A percentile compares a stretch with the other conserved stretches of the same genome.
Conservation (phyloP, 2,113 vertebrate genomes). For the Phainopepla nitens region DNA sequence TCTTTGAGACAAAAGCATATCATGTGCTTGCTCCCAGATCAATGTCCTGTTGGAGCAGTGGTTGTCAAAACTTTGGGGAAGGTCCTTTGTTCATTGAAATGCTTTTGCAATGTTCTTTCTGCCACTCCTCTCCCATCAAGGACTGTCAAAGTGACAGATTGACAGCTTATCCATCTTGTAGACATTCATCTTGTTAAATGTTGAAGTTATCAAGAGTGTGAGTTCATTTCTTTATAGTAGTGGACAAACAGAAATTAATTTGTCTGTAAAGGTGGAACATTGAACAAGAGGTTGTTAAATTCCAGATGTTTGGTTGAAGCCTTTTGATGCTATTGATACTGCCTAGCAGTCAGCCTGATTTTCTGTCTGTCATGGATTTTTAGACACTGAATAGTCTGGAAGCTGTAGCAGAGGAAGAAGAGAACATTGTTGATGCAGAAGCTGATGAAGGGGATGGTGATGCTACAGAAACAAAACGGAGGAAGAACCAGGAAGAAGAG, state of each 20-base stretch:
- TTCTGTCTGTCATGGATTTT: not conserved
- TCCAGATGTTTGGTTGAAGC: not conserved
- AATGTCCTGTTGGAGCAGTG: not conserved
- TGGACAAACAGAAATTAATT: not conserved
- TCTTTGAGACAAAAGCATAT: not conserved
- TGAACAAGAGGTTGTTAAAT: not conserved
- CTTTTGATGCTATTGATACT: not conserved
- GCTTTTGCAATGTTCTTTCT: not conserved
- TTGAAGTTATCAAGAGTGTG: not conserved
- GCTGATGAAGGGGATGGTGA: conserved; percentile 91
- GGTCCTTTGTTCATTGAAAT: not conserved
- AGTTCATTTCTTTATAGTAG: not conserved
- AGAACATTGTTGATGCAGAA: conserved; percentile 80
- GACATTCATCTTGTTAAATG: not conserved
- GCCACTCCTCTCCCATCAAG: not conserved
- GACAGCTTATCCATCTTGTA: not conserved
- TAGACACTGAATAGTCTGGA: conserved; percentile 56
- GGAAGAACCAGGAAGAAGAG: conserved; percentile 89
- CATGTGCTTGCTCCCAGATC: not conserved
- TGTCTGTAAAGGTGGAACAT: not conserved
- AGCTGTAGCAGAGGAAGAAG: conserved; percentile 69
- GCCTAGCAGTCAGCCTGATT: not conserved
- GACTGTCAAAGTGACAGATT: not conserved
- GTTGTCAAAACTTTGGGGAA: not conserved
- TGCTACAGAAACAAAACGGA: conserved; percentile 85